Percentiles rank a stretch among this genome's conserved stretches.
Conservation (phyloP, 2,888 invertebrate species). For the Diploptera punctata region DNA sequence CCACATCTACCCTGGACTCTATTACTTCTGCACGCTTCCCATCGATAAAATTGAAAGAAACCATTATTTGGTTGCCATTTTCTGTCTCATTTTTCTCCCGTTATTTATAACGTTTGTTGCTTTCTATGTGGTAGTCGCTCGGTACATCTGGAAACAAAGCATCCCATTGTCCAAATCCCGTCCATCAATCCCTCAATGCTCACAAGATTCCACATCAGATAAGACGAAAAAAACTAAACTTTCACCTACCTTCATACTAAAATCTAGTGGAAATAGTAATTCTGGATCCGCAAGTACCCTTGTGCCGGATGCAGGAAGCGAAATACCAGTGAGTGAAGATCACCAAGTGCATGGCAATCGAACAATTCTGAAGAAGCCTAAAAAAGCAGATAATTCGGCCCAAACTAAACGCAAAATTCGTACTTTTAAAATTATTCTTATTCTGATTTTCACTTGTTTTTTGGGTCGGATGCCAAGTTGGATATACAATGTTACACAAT, state of each 20-base stretch:
- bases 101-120: constrained; percentile 58
- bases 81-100: constrained; percentile 58
- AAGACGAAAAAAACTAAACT: constrained; percentile 19
- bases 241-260: not conserved
- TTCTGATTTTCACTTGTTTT: constrained; percentile 62
- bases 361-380: not conserved
- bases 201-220: not conserved
- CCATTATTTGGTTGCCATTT: constrained; percentile 47
- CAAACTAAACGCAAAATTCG: constrained; percentile 57
- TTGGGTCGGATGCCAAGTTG: constrained; percentile 62
- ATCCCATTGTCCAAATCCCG: constrained; percentile 48
- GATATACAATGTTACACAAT: constrained; percentile 51
- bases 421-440: constrained; percentile 63
- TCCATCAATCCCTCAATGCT: too few relatives aligned
- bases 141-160: constrained; percentile 59
- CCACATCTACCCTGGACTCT: too few relatives aligned
- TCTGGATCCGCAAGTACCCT: not conserved
- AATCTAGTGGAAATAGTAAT: not conserved
- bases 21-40: constrained; percentile 49
- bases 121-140: constrained; percentile 60
- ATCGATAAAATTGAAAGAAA: constrained; percentile 48
- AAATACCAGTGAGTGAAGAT: not conserved
- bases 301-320: not conserved
- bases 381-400: not conserved
- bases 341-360: not conserved